phyloP scores from a whole-genome alignment of 2,888 invertebrate genomes.

The Sturmia bella region DNA sequence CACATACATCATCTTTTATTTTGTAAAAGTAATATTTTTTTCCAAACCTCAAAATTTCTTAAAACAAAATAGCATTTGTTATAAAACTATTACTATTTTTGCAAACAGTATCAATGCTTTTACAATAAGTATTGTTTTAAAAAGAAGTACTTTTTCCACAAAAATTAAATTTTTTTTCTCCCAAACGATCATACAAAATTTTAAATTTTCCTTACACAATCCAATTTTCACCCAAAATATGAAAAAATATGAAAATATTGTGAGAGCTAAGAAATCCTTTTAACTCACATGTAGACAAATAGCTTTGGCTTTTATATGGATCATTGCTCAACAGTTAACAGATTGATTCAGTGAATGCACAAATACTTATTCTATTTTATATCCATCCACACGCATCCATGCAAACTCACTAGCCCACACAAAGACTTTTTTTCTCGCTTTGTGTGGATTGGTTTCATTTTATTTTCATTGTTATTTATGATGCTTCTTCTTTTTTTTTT shows the following conservation, averaged over 20 bases:
- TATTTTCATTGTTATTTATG: slow-evolving; percentile 5
- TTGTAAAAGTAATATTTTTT: too few relatives aligned
- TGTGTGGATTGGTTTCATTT: slow-evolving; percentile 20
- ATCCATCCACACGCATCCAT: background rate
- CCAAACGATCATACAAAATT: background rate
- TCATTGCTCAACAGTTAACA: slow-evolving; percentile 56
- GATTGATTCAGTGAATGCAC: slow-evolving; percentile 50
- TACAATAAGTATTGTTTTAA: too few relatives aligned
- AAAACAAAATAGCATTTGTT: too few relatives aligned
- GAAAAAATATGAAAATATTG: slow-evolving; percentile 1
- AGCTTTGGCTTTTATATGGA: slow-evolving; percentile 48
- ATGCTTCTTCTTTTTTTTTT: slow-evolving; percentile 30
- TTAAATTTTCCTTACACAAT: background rate
- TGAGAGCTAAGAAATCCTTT: background rate
- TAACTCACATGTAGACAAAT: slow-evolving; percentile 31
- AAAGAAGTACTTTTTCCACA: too few relatives aligned
- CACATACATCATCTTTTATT: too few relatives aligned
- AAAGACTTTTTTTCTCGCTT: background rate
- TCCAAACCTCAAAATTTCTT: too few relatives aligned
- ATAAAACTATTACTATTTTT: too few relatives aligned
- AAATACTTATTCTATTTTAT: background rate
- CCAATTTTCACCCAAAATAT: background rate
- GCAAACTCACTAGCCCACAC: background rate
- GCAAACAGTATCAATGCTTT: too few relatives aligned
- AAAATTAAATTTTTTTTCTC: background rate